phyloP scores from a whole-genome alignment of 2,113 vertebrate genomes.

The Chionis minor region DNA sequence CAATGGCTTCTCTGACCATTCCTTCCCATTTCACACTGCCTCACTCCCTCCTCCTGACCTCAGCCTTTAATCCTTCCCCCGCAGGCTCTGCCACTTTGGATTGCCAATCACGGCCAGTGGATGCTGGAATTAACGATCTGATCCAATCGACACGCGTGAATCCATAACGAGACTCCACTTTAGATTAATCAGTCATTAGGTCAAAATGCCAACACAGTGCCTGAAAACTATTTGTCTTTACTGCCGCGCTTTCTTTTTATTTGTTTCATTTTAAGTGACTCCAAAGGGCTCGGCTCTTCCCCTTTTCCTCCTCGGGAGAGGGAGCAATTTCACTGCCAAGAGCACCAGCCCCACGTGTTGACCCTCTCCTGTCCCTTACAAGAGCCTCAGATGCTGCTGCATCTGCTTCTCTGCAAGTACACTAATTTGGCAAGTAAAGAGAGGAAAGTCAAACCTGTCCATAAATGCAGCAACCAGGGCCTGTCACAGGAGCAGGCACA shows the following conservation, averaged over 20 bases:
- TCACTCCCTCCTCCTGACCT: background rate
- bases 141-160: slow-evolving; percentile 11
- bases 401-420: background rate
- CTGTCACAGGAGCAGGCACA: accelerated
- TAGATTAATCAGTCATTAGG: slow-evolving; percentile 53
- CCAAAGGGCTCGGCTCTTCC: background rate
- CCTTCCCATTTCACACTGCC: background rate
- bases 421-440: background rate
- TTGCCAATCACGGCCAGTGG: background rate
- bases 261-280: background rate
- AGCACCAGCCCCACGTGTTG: accelerated
- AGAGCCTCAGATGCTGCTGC: background rate
- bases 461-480: accelerated
- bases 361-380: background rate
- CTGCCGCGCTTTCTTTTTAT: background rate
- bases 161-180: slow-evolving; percentile 21
- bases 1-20: background rate
- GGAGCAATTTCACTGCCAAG: background rate
- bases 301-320: background rate
- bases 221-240: slow-evolving; percentile 39
- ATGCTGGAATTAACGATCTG: slow-evolving; percentile 23
- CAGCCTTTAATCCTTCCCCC: background rate
- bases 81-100: background rate
- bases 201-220: slow-evolving; percentile 29
- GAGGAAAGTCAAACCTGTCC: background rate